Evolutionary conservation across 2,888 invertebrate genomes (phyloP), one percentile per base, ranked within the genome.

Genomic region (Rhingia campestris): DNA sequence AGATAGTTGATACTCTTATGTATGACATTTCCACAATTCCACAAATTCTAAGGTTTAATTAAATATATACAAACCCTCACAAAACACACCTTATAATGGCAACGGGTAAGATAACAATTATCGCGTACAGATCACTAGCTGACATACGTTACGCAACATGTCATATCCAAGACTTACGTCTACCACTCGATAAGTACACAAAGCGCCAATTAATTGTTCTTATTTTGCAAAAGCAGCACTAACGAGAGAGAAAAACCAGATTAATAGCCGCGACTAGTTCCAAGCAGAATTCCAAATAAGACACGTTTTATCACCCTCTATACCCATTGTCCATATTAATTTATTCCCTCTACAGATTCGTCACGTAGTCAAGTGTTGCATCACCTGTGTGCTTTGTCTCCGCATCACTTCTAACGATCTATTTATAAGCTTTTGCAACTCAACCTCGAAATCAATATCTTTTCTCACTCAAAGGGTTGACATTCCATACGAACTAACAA

Each of bases 301-400:
- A 56, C 56, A 56, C 39, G 56, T 56, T 37, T 39, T 56, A 14
- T 2, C 12, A 7, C 7, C 39, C 39, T 41, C 9, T 41, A 37
- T 39, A 39, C 22, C 14, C 32, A 14, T 64, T 66, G 47, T 51
- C 37, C 64, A 64, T 51, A 39, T n/a, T 39, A 53, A 53, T 53
- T 39, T 10, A 56, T 54, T 54, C 12, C 33, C 14, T n/a, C 39
- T 14, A 64, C 56, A 43, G 10, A 12, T 33, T 56, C 56, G 45
- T 69, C 58, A 69, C 69, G 69, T 58, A 69, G 30, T 45, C 58
- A 69, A 58, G 22, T 51, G 35, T 72, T 72, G 35, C 51, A 72
- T 72, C 59, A 59, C 41, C 41, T 12, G 2, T 35, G 22, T 22
- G 22, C 22, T 22, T 22, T 22, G 22, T 22, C 22, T 22, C 61